Evolutionary conservation across 2,797 vertebrate genomes (phyloP).

Genomic region (Alectoris magna): DNA sequence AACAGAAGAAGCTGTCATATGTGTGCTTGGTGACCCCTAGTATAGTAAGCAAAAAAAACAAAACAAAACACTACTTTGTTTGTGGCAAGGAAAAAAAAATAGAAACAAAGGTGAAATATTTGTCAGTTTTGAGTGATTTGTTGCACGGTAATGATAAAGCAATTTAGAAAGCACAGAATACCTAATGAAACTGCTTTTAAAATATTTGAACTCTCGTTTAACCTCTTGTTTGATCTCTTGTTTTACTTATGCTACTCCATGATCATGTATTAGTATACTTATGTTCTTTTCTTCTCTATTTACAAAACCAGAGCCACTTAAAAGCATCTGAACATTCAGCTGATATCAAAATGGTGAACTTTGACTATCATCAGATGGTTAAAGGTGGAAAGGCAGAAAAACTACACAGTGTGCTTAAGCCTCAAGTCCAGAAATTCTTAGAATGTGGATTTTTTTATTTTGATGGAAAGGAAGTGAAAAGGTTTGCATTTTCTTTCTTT

Average conservation of each 20-base stretch:
- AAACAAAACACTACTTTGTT: neutral
- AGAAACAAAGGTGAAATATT: accelerated
- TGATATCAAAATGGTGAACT: conserved; percentile 94
- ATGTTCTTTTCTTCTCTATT: neutral
- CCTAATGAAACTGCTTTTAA: neutral
- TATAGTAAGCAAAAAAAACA: neutral
- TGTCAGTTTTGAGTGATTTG: neutral
- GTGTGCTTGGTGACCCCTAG: neutral
- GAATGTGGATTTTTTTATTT: conserved; percentile 96
- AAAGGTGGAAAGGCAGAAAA: conserved; percentile 96
- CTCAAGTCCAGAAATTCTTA: conserved; percentile 89
- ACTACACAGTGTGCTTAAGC: conserved; percentile 90
- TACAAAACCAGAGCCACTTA: conserved; percentile 89
- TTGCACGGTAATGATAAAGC: neutral
- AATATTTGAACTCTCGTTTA: neutral
- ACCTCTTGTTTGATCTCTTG: neutral
- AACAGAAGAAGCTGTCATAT: neutral
- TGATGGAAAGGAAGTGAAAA: conserved; percentile 88
- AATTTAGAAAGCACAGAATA: neutral
- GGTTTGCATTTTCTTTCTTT: conserved; percentile 77
- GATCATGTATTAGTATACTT: neutral
- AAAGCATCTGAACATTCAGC: conserved; percentile 93
- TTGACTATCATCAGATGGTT: conserved; percentile 99
- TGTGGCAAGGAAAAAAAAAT: neutral
- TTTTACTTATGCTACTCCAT: neutral